These are phyloP conservation scores for Biston betularia DNA, from an alignment of 2,888 invertebrate genomes.

Conservation along the genomic window DNA sequence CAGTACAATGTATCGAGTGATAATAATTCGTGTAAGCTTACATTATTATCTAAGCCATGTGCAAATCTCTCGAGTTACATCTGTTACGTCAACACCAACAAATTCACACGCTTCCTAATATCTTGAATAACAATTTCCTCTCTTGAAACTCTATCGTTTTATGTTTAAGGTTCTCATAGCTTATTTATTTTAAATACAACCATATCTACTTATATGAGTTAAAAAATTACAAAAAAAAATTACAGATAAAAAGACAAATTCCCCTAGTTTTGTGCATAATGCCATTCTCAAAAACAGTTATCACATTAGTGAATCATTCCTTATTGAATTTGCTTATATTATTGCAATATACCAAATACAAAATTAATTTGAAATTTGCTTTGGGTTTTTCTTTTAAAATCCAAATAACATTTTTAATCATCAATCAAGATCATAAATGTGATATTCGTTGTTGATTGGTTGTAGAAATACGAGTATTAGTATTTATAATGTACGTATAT, in stretches of 20 bases:
- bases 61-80: conserved; percentile 42
- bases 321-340: background rate
- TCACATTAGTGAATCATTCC: background rate
- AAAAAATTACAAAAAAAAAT: no score
- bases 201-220: no score
- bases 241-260: no score
- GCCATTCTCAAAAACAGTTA: background rate
- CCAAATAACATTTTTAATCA: no score
- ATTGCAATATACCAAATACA: background rate
- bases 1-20: background rate
- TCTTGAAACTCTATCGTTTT: conserved; percentile 49
- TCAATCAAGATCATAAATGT: no score
- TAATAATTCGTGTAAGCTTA: conserved; percentile 16
- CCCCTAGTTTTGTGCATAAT: background rate
- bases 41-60: conserved; percentile 34
- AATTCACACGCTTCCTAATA: conserved; percentile 55
- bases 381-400: no score
- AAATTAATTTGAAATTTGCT: background rate
- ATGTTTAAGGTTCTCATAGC: conserved; percentile 28
- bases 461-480: no score
- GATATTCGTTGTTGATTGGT: no score
- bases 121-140: conserved; percentile 46
- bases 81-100: conserved; percentile 44
- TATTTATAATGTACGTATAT: no score
- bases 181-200: background rate